Evolutionary conservation across 2,797 vertebrate genomes (phyloP), one percentile per base, ranked within the genome.

Genomic region (Premnoplex brunnescens): DNA sequence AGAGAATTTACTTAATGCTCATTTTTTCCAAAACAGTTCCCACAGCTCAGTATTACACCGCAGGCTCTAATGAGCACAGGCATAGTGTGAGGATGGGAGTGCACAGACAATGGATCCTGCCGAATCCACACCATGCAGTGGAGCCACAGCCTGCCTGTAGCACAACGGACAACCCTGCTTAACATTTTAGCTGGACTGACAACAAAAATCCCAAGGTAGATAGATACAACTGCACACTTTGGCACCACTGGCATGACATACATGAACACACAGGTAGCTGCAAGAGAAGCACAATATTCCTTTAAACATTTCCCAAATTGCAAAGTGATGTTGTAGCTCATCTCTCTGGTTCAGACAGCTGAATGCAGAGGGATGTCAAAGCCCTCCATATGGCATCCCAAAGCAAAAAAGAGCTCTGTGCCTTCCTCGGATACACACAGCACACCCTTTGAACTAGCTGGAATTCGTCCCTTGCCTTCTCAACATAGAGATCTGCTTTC

Each of bases 1-100:
- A 26, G 69, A 88, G 95, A 95, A 95, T 86, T 81, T 89, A 92
- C 92, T 81, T 92, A 89, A 91, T 15, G 68, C 60, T 90, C 28
- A 55, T 85, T 89, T 94, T 94, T 89, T 51, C 55, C 8, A 3
- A 85, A 91, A 72, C 68, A 66, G 60, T 62, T 93, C 83, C 92
- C 85, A 91, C 73, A 89, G 82, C 91, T 93, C 74, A 54, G 79
- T 34, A 63, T 72, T 64, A 66, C 1, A 43, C 79, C 58, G 72
- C 73, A 92, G 93, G 88, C 77, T 93, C 76, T 71, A 23, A 1
- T 30, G 4, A 3, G 69, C 23, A 14, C 26, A 48, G 46, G 37
- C 63, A 48, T 49, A 49, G 48, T 8, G 36, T 5, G 18, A 62
- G 67, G 67, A 60, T 5, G 39, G 83, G 62, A 49, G 46, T 1